Evolutionary conservation across 2,113 vertebrate species (phyloP).

Genomic region (Otocyon megalotis): DNA sequence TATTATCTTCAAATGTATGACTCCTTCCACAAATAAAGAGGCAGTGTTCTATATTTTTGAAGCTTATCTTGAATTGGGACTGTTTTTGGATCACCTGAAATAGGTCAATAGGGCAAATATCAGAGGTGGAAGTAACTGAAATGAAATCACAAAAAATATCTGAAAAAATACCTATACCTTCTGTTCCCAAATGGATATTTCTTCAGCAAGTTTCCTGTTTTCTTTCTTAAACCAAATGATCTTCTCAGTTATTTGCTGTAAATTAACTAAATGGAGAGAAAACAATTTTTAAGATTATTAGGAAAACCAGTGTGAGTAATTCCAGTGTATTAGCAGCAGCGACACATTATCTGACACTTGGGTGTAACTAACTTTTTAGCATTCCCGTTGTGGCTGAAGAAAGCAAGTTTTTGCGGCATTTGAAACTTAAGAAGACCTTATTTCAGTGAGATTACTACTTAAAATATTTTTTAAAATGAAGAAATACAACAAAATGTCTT

Average conservation of each 20-base stretch:
- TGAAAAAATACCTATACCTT: constrained; percentile 85
- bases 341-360: too few relatives aligned
- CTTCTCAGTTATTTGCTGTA: constrained; percentile 90
- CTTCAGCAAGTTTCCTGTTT: constrained; percentile 89
- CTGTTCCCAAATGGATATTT: constrained; percentile 90
- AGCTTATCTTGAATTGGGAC: neutral
- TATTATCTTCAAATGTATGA: neutral
- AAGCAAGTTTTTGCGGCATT: neutral
- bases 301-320: neutral
- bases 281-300: neutral
- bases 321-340: neutral
- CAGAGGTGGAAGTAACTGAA: neutral
- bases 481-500: neutral
- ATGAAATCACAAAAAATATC: neutral
- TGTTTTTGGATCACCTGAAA: neutral
- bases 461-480: neutral
- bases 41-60: neutral
- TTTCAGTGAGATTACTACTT: neutral
- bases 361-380: neutral
- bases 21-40: neutral
- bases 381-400: neutral
- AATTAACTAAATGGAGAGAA: constrained; percentile 87
- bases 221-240: constrained; percentile 89
- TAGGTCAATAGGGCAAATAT: neutral
- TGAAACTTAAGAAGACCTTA: neutral